Percentiles rank a stretch among this genome's conserved stretches.
Evolutionary conservation across 2,888 invertebrate species (phyloP).

Genomic region (Agrotis clavis): DNA sequence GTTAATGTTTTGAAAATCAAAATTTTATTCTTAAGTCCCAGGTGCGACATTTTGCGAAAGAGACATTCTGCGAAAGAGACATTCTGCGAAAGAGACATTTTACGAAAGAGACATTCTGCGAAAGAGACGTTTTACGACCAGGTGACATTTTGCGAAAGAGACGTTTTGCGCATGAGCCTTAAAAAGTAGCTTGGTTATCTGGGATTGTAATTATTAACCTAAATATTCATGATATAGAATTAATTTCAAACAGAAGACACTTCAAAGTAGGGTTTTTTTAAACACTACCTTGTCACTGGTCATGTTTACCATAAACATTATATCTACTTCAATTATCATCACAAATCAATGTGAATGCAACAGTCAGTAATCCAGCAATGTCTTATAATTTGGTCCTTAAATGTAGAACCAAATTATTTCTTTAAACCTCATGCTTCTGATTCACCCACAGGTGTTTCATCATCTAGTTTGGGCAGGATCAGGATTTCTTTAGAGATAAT

Average conservation of each 20-base stretch:
- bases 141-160: too few species aligned
- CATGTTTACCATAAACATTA: conserved; percentile 18
- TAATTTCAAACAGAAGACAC: conserved; percentile 24
- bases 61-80: too few species aligned
- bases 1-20: too few species aligned
- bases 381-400: conserved; percentile 55
- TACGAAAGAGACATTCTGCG: too few species aligned
- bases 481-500: conserved; percentile 99
- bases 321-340: conserved; percentile 43
- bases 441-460: conserved; percentile 91
- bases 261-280: conserved; percentile 33
- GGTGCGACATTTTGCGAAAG: too few species aligned
- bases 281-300: conserved; percentile 18
- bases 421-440: conserved; percentile 86
- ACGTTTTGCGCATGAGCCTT: too few species aligned
- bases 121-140: too few species aligned
- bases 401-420: conserved; percentile 63
- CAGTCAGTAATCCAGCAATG: conserved; percentile 53
- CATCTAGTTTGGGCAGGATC: conserved; percentile 98
- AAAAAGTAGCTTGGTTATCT: conserved; percentile 25
- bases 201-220: conserved; percentile 18
- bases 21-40: too few species aligned
- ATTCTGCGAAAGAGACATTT: too few species aligned
- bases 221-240: conserved; percentile 8
- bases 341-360: conserved; percentile 57